Percentiles rank a stretch among this genome's conserved stretches.
These are phyloP conservation scores for Drosophila paramelanica DNA, from an alignment of 2,888 invertebrate genomes.

Conservation along the genomic window DNA sequence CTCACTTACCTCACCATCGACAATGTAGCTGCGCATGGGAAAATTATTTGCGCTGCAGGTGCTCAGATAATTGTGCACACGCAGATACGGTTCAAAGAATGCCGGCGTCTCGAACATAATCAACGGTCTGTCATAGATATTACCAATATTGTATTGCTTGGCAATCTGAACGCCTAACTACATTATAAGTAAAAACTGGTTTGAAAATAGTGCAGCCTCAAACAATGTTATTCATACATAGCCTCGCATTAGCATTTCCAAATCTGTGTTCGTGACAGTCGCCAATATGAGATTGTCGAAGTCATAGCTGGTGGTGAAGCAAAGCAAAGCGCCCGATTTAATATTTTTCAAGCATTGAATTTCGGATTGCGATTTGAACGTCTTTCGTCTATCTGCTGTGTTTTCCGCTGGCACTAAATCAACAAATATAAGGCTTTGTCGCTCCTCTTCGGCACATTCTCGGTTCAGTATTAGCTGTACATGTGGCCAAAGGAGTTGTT, in stretches of 20 bases:
- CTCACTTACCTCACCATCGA: slow-evolving; percentile 86
- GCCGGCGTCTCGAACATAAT: slow-evolving; percentile 91
- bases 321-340: slow-evolving; percentile 88
- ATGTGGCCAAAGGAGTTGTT: slow-evolving; percentile 45
- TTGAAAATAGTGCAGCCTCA: neutral
- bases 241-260: slow-evolving; percentile 86
- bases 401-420: slow-evolving; percentile 56
- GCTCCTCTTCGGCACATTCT: slow-evolving; percentile 64
- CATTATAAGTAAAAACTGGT: neutral
- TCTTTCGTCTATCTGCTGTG: slow-evolving; percentile 5
- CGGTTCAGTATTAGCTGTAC: slow-evolving; percentile 77
- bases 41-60: slow-evolving; percentile 86
- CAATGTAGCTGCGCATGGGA: slow-evolving; percentile 89
- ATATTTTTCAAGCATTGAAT: slow-evolving; percentile 45
- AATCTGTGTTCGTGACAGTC: slow-evolving; percentile 88
- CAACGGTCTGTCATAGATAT: slow-evolving; percentile 84
- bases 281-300: slow-evolving; percentile 90
- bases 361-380: neutral
- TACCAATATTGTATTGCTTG: slow-evolving; percentile 78
- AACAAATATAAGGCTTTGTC: slow-evolving; percentile 75
- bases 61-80: slow-evolving; percentile 90
- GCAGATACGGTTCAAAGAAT: slow-evolving; percentile 93
- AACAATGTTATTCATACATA: slow-evolving; percentile 85
- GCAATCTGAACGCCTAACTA: slow-evolving; percentile 83
- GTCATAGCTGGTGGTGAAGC: slow-evolving; percentile 88